A percentile compares a stretch with the other conserved stretches of the same genome.
Conservation (phyloP, 2,888 invertebrate genomes). For the Craniophora ligustri region DNA sequence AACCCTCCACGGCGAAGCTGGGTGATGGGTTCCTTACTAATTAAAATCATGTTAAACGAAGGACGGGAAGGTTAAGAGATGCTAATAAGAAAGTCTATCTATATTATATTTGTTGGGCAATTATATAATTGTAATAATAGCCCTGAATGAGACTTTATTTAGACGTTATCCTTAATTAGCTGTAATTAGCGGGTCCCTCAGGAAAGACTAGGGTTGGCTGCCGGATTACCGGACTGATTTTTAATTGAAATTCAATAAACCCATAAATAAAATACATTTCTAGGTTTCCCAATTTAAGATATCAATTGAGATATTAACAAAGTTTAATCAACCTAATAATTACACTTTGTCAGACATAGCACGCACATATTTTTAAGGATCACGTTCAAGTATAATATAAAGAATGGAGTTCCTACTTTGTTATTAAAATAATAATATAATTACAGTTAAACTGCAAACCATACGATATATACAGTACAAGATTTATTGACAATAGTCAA, state of each 20-base stretch:
- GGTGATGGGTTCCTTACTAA: slow-evolving; percentile 58
- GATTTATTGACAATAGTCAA: too few relatives aligned
- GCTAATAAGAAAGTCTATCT: slow-evolving; percentile 70
- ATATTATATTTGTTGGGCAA: slow-evolving; percentile 61
- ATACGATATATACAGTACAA: too few relatives aligned
- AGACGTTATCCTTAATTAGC: slow-evolving; percentile 46
- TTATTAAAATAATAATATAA: too few relatives aligned
- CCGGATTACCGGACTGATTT: slow-evolving; percentile 14
- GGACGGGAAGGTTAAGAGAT: slow-evolving; percentile 42
- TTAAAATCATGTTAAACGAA: slow-evolving; percentile 71
- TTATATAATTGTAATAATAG: slow-evolving; percentile 12
- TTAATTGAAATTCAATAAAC: slow-evolving; percentile 23
- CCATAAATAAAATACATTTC: too few relatives aligned
- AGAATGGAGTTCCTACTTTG: too few relatives aligned
- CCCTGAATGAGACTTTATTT: neutral
- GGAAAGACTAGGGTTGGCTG: slow-evolving; percentile 15
- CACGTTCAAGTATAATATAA: too few relatives aligned
- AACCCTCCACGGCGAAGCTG: slow-evolving; percentile 61
- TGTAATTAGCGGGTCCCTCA: slow-evolving; percentile 46
- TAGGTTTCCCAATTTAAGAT: too few relatives aligned
- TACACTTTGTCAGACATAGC: too few relatives aligned
- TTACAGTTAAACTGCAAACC: too few relatives aligned
- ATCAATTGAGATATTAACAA: too few relatives aligned
- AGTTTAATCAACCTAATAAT: too few relatives aligned
- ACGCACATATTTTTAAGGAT: too few relatives aligned